Base-by-base conservation (phyloP, 23 tunicate species). In the Ciona savignyi region DNA sequence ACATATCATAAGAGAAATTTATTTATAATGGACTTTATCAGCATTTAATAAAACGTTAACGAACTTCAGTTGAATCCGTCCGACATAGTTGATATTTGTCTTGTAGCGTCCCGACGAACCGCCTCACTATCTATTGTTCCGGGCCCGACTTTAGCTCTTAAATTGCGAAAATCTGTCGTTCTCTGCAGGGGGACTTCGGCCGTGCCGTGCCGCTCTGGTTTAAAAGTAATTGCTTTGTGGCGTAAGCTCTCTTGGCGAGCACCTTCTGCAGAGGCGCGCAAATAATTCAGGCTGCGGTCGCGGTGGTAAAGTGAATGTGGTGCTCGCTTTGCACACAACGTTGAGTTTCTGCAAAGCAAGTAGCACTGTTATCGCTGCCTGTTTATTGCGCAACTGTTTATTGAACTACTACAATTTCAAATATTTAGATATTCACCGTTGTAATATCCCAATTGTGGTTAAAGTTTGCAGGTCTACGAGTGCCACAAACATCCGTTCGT, bases 401-500 rank as follows among this genome's bases (percentile, higher is more conserved):
- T n/a, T n/a, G n/a, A n/a, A n/a, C n/a, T n/a, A n/a, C n/a, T n/a
- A n/a, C n/a, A n/a, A n/a, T n/a, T n/a, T n/a, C n/a, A n/a, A n/a
- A n/a, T n/a, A n/a, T n/a, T n/a, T n/a, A n/a, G n/a, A n/a, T n/a
- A n/a, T n/a, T n/a, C n/a, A n/a, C n/a, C n/a, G n/a, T n/a, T n/a
- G n/a, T n/a, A n/a, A n/a, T n/a, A n/a, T n/a, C n/a, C n/a, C n/a
- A n/a, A n/a, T n/a, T n/a, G n/a, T n/a, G n/a, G n/a, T 67, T 30
- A 33, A 29, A 85, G 92, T 29, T 35, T 85, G 3, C 83, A 85
- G 32, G 85, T 60, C 0, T 81, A 87, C 64, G 95, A 80, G 65
- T 80, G 86, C 42, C 82, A 87, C 70, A 76, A 77, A 76, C 95
- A 80, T 63, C 95, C 82, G 1, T 87, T 82, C 65, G 27, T 87